Evolutionary conservation across 2,797 vertebrate species (phyloP).

Genomic region (Phoeniculus purpureus): DNA sequence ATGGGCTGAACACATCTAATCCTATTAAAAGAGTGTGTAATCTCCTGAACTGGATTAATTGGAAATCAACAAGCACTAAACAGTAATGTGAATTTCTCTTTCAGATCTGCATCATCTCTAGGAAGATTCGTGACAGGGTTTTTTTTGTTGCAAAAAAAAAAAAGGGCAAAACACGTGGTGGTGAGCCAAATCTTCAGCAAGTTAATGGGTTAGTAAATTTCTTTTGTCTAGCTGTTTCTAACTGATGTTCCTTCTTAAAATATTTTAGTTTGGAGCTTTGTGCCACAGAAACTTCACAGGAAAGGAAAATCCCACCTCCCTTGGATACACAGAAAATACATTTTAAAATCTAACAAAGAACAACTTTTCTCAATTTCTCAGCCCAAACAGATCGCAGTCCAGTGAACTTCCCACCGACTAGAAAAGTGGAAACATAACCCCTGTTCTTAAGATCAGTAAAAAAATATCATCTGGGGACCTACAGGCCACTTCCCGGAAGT

Average conservation of each 20-base stretch:
- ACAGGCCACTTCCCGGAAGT: too few relatives aligned
- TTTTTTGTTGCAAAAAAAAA: not conserved
- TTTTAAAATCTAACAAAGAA: not conserved
- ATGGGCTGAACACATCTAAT: not conserved
- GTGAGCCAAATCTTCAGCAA: not conserved
- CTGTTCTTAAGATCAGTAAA: too few relatives aligned
- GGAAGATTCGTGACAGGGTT: not conserved
- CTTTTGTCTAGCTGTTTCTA: not conserved
- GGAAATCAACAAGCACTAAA: not conserved
- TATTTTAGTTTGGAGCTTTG: not conserved
- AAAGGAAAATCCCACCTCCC: not conserved
- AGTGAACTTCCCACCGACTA: too few relatives aligned
- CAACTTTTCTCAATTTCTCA: not conserved
- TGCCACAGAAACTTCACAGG: not conserved
- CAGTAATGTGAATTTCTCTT: not conserved
- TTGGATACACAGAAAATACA: not conserved
- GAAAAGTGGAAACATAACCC: too few relatives aligned
- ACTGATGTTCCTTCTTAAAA: not conserved
- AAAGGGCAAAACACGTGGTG: not conserved
- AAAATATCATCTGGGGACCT: too few relatives aligned
- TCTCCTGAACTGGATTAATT: not conserved
- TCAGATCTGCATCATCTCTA: not conserved
- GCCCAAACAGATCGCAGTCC: too few relatives aligned
- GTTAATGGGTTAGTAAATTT: not conserved
- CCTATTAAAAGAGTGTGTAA: not conserved